These are phyloP conservation scores for Stichodactyla mertensii DNA, from an alignment of 64 coral and sea anemone species.

Conservation along the genomic window DNA sequence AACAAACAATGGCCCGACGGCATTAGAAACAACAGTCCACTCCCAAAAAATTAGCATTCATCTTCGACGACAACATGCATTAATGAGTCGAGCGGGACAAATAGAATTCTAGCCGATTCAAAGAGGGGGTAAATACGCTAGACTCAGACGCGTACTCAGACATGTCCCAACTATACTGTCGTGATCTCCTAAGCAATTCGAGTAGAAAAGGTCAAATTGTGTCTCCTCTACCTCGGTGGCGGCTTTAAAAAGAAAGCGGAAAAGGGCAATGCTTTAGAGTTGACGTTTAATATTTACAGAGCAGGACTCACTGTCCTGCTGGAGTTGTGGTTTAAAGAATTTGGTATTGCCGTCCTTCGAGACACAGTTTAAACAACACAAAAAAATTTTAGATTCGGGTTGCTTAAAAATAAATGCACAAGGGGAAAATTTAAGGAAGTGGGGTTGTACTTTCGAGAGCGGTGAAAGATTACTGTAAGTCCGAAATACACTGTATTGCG, in stretches of 20 bases:
- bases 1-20: conserved; percentile 61
- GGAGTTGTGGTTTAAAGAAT: not conserved
- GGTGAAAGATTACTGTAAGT: conserved; percentile 4
- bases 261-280: not conserved
- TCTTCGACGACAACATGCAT: not conserved
- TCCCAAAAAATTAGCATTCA: conserved; percentile 68
- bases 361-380: not conserved
- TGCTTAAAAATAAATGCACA: not conserved
- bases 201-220: conserved; percentile 6
- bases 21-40: conserved; percentile 46
- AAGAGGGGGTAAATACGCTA: not conserved
- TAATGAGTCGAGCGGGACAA: conserved; percentile 6
- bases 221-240: not conserved
- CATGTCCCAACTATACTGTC: conserved; percentile 14
- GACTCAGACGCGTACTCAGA: conserved; percentile 14
- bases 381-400: not conserved
- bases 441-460: conserved; percentile 19
- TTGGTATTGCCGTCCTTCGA: not conserved
- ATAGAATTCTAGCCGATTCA: conserved; percentile 1
- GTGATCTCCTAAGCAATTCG: conserved; percentile 6
- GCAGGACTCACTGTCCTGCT: not conserved
- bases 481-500: not conserved
- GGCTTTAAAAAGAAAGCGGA: conserved; percentile 5
- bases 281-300: conserved; percentile 14
- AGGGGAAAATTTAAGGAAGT: not conserved